Base-by-base conservation (phyloP, 2,888 invertebrate species). In the Pelosia muscerda region DNA sequence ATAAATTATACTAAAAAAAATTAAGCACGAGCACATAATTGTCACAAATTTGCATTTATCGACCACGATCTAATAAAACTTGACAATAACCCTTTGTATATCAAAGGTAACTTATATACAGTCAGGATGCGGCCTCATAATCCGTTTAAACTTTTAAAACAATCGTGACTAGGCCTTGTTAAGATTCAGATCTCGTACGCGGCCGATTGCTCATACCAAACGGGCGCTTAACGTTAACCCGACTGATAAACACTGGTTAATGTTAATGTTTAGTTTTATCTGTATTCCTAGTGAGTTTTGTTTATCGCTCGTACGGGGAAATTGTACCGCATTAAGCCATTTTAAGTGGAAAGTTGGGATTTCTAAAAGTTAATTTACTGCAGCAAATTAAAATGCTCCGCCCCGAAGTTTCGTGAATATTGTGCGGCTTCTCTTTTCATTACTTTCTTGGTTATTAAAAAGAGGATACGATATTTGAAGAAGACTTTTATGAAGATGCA, bases 121-220 rank as follows among this genome's bases (percentile, higher is more conserved):
- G 72, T 68, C 78, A 77, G 80, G 78, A 79, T 83, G 77, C 79
- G 81, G 79, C 83, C 81, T 78, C 72, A 76, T 76, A 78, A 79
- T 77, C 76, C 70, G 75, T 76, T 81, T 81, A 81, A 78, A 84
- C 76, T 78, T 83, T 78, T 78, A 78, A 81, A 83, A 79, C 79
- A 82, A 82, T 92, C 94, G 93, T 94, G 94, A 94, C 92, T 90
- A 84, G 83, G 72, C 81, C 89, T 91, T 88, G 87, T 94, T 93
- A 89, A 92, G 92, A 94, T 94, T 92, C 91, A 76, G 83, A 93
- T 92, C 93, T 87, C 86, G 90, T 81, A 72, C 82, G 84, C 82
- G 81, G 78, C 79, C 79, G 89, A 92, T 90, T 91, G 93, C 90
- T 92, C 94, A 92, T 92, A 91, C 89, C 87, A 89, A 92, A 88